Evolutionary conservation across 1,140 invertebrate species (phyloP), one percentile per base, ranked within the genome.

Genomic region (Tetragnatha versicolor): DNA sequence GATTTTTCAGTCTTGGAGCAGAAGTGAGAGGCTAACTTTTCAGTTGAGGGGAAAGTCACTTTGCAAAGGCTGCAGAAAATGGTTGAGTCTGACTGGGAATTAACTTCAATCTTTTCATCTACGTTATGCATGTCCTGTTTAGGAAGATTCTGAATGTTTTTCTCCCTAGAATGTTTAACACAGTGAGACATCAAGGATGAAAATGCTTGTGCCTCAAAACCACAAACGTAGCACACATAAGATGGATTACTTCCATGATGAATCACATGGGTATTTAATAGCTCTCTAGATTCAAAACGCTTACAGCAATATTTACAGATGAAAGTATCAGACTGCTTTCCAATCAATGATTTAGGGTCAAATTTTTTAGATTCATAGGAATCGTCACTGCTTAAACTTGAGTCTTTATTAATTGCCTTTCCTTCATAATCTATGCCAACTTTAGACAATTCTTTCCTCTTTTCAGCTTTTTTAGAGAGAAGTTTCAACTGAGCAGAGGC

Each of bases 251-350:
- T 58, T 17, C 76, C 76, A 68, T 79, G 76, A 25, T 5, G n/a
- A 17, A 29, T 0, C 12, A 12, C 20, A 49, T 79, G 76, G 1
- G 33, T 20, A 42, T 35, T 20, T 25, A 79, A 69, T 5, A 42
- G 65, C 2, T 69, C 63, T 35, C 10, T 22, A 45, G 63, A 68
- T 29, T 4, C 37, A 37, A 69, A 79, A 14, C 29, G 47, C 20
- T 22, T 63, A 31, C 76, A 79, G 60, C 76, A 79, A 29, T 42
- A 79, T 31, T 79, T 79, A 22, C 76, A 79, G 12, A 79, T 29
- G 37, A 22, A 79, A 37, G 35, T 75, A 10, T 37, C 29, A 27
- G 12, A 12, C 17, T 72, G n/a, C 14, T 29, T 37, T 53, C 25
- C 9, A 35, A 27, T 68, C 14, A 27, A 47, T 68, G 12, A 7